Evolutionary conservation across 2,797 vertebrate genomes (phyloP).

Genomic region (Ctenopoma multispine): DNA sequence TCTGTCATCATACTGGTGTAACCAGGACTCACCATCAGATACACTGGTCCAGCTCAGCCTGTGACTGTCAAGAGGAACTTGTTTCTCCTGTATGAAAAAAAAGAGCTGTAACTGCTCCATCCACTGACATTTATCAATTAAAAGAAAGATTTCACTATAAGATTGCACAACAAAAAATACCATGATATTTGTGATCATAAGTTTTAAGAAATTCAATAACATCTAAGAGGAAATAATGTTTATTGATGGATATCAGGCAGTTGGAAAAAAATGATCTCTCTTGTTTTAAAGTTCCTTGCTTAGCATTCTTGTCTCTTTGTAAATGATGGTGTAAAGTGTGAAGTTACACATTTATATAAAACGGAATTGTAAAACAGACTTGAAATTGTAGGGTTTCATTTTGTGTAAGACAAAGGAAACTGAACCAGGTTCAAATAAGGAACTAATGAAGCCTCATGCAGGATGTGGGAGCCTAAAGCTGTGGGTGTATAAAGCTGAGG

Average conservation of each 20-base stretch:
- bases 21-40: slow-evolving; percentile 33
- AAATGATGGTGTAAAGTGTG: background rate
- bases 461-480: background rate
- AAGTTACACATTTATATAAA: background rate
- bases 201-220: background rate
- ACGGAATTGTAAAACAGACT: background rate
- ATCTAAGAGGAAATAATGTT: background rate
- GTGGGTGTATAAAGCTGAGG: background rate
- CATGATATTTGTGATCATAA: too few species aligned
- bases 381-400: background rate
- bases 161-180: too few species aligned
- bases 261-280: background rate
- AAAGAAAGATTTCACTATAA: background rate
- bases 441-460: background rate
- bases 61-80: background rate
- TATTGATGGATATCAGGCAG: background rate
- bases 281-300: too few species aligned
- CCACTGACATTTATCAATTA: background rate
- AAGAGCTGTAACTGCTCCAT: background rate
- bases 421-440: background rate
- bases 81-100: slow-evolving; percentile 1
- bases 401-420: background rate
- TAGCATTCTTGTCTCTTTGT: too few species aligned
- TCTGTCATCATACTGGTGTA: background rate
- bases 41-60: background rate